A percentile compares a stretch with the other conserved stretches of the same genome.
Evolutionary conservation across 1,140 invertebrate genomes (phyloP).

Genomic region (Polyergus mexicanus): DNA sequence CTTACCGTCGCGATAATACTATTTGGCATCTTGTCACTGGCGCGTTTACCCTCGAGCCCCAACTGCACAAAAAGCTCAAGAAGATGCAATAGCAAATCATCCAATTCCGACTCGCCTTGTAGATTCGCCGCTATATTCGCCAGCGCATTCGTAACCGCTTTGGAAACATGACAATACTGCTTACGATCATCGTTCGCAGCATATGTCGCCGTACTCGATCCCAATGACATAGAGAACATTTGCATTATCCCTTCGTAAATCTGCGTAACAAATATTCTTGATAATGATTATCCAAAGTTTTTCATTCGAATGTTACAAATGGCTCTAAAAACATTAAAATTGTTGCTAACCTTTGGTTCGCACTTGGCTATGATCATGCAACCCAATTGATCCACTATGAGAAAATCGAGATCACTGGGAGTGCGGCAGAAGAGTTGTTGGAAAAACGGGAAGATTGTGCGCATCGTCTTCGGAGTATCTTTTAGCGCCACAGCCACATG

Average conservation of each 20-base stretch:
- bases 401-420: conserved; percentile 94
- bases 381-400: conserved; percentile 98
- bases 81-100: conserved; percentile 95
- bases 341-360: conserved; percentile 87
- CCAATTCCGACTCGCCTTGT: conserved; percentile 94
- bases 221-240: conserved; percentile 98
- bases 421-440: conserved; percentile 98
- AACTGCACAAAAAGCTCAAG: conserved; percentile 99
- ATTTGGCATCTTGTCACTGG: conserved; percentile 93
- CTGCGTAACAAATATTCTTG: conserved; percentile 50
- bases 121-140: conserved; percentile 98
- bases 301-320: conserved; percentile 4
- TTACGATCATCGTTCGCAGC: conserved; percentile 91
- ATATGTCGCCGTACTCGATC: conserved; percentile 96
- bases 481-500: conserved; percentile 98
- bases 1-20: conserved; percentile 88
- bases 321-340: conserved; percentile 5
- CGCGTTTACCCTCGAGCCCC: conserved; percentile 97
- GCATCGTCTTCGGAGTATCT: conserved; percentile 96
- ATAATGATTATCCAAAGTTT: neutral
- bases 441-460: conserved; percentile 98
- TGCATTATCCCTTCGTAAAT: conserved; percentile 99
- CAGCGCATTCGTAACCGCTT: conserved; percentile 97
- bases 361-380: conserved; percentile 98
- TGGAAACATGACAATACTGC: conserved; percentile 96